These are phyloP conservation scores for Naja naja DNA, from an alignment of 2,113 vertebrate genomes.

Conservation along the genomic window DNA sequence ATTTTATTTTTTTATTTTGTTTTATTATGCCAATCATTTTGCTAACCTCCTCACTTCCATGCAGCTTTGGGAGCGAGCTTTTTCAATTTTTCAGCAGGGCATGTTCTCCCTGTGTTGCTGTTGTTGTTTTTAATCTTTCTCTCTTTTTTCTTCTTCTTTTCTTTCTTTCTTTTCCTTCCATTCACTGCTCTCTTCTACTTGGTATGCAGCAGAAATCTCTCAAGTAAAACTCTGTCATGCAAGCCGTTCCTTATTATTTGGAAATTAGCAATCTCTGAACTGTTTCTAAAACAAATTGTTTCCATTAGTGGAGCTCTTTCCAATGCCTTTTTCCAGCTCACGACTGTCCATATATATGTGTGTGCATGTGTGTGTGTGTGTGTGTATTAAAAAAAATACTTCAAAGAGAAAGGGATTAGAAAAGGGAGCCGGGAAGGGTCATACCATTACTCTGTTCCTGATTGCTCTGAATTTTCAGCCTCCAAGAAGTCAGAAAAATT, in stretches of 20 bases:
- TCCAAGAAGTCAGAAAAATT: slow-evolving; percentile 25
- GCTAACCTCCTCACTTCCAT: too few relatives aligned
- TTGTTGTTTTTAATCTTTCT: not conserved
- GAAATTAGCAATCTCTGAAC: slow-evolving; percentile 68
- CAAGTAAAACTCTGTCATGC: slow-evolving; percentile 60
- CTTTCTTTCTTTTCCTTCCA: not conserved
- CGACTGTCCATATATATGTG: not conserved
- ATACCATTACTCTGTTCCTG: not conserved
- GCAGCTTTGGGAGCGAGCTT: too few relatives aligned
- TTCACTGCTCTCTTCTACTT: slow-evolving; percentile 17
- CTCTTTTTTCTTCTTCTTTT: not conserved
- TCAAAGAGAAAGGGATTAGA: not conserved
- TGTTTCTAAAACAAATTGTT: slow-evolving; percentile 63
- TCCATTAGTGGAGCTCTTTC: slow-evolving; percentile 51
- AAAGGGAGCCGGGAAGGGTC: not conserved
- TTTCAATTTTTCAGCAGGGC: too few relatives aligned
- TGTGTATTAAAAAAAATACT: not conserved
- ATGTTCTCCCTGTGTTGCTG: too few relatives aligned
- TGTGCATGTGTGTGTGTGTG: not conserved
- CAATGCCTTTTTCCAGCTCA: slow-evolving; percentile 38
- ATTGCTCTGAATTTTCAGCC: slow-evolving; percentile 15
- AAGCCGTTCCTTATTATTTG: slow-evolving; percentile 67
- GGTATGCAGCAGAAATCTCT: slow-evolving; percentile 39
- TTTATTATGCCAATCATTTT: not conserved
- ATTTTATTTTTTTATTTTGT: not conserved